Percentiles rank a stretch among this genome's conserved stretches.
Conservation (phyloP, 1,140 invertebrate genomes). For the Hypothenemus hampei region DNA sequence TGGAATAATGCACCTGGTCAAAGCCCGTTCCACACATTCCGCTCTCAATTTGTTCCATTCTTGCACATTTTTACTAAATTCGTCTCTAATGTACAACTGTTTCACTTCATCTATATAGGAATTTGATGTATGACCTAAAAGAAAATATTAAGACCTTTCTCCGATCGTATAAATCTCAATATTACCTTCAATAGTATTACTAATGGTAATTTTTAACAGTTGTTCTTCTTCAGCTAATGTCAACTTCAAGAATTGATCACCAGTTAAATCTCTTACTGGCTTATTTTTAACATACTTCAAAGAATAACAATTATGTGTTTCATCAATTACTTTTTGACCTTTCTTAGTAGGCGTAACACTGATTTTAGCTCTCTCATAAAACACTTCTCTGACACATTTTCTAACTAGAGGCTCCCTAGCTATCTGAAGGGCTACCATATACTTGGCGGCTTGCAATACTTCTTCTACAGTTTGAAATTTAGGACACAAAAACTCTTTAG, state of each 20-base stretch:
- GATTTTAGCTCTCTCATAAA: slow-evolving; percentile 84
- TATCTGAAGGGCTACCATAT: slow-evolving; percentile 92
- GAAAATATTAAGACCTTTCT: too few relatives aligned
- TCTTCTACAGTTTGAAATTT: slow-evolving; percentile 65
- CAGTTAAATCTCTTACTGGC: slow-evolving; percentile 82
- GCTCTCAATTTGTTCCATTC: slow-evolving; percentile 91
- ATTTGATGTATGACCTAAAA: slow-evolving; percentile 58
- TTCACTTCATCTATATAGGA: slow-evolving; percentile 89
- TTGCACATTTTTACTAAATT: slow-evolving; percentile 92
- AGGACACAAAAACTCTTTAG: slow-evolving; percentile 59
- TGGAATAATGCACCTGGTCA: slow-evolving; percentile 85
- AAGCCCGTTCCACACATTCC: slow-evolving; percentile 82
- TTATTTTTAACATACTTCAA: slow-evolving; percentile 96
- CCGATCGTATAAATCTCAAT: too few relatives aligned
- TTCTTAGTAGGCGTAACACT: slow-evolving; percentile 81
- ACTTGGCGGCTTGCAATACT: slow-evolving; percentile 80
- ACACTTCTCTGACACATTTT: slow-evolving; percentile 81
- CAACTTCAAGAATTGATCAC: slow-evolving; percentile 87
- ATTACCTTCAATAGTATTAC: slow-evolving; percentile 73
- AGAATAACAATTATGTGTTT: slow-evolving; percentile 80
- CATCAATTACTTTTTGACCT: slow-evolving; percentile 90
- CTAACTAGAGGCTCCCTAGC: slow-evolving; percentile 87
- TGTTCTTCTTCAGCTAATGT: slow-evolving; percentile 83
- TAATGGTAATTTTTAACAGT: slow-evolving; percentile 67
- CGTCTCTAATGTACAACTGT: slow-evolving; percentile 85